Base-by-base conservation (phyloP, 92 coral and sea anemone genomes). In the Porites lobata region DNA sequence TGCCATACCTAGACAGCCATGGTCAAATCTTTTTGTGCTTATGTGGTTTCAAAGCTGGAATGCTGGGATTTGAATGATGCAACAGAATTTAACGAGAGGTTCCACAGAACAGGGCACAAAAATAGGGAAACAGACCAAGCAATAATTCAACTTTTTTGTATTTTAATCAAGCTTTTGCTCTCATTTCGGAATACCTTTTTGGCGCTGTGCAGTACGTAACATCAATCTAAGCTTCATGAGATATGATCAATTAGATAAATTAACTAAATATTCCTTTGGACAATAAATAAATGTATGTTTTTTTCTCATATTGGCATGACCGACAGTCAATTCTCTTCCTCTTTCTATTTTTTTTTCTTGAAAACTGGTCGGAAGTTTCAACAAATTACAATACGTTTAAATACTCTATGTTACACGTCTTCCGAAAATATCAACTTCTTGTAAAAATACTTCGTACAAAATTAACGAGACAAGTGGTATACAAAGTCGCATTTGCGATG, bases 401-500 rank as follows among this genome's bases (percentile, higher is more conserved):
- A 95, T 93, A 93, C 89, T 65, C 82, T 88, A 83, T 93, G 21
- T 71, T 91, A 87, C 94, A 91, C 74, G 65, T 90, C 79, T 92
- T 89, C 94, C 85, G 93, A 95, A 95, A 95, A 95, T 95, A 95
- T 94, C 86, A 92, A 90, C 89, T 91, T 80, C 65, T 29, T 93
- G 93, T 87, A 93, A 95, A 95, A 95, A 95, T 95, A 95, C 77
- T 93, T 70, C 95, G 92, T 95, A 93, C 96, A 95, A 95, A 95
- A 95, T 81, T 63, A 69, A 77, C 84, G 68, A 85, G 50, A 85
- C 77, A 67, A 26, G 77, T 72, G 50, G 61, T 72, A 65, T 84
- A 75, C 72, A 84, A 74, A 84, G 86, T 51, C 8, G 32, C 52
- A 82, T 73, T 69, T 32, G 68, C 75, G 72, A 84, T 43, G 72